Conservation (phyloP, 2,797 vertebrate species). For the Benthosema pterotum region DNA sequence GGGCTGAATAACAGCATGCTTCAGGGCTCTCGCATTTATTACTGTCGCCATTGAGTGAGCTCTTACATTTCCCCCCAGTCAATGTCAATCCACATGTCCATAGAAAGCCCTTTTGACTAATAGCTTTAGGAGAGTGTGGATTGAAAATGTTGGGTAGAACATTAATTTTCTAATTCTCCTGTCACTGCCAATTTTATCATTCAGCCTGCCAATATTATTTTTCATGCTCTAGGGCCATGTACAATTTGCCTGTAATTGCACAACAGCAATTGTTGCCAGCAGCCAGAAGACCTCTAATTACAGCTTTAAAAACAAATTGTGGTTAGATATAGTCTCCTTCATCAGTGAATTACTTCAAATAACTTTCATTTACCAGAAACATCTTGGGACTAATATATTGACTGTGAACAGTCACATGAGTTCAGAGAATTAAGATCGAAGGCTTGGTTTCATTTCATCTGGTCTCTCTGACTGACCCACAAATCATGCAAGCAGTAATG, state of each 20-base stretch:
- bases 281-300: slow-evolving; percentile 33
- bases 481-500: too few relatives aligned
- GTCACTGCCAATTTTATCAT: slow-evolving; percentile 62
- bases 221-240: slow-evolving; percentile 28
- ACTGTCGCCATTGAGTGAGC: slow-evolving; percentile 51
- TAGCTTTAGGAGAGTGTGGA: slow-evolving; percentile 39
- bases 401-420: neutral
- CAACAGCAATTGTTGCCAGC: slow-evolving; percentile 21
- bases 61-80: slow-evolving; percentile 57
- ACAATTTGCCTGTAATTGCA: slow-evolving; percentile 21
- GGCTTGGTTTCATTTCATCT: too few relatives aligned
- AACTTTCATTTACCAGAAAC: slow-evolving; percentile 21
- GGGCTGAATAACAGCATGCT: slow-evolving; percentile 62
- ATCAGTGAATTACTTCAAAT: slow-evolving; percentile 7
- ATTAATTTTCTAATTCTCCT: slow-evolving; percentile 65
- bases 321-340: too few relatives aligned
- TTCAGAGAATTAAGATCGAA: too few relatives aligned
- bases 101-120: slow-evolving; percentile 59
- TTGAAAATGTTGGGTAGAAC: slow-evolving; percentile 53
- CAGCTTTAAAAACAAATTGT: slow-evolving; percentile 17
- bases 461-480: too few relatives aligned
- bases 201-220: slow-evolving; percentile 57
- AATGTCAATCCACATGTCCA: slow-evolving; percentile 64
- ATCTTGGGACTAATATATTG: neutral
- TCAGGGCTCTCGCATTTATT: slow-evolving; percentile 66